Percentiles rank a stretch among this genome's conserved stretches.
Conservation (phyloP, 2,888 invertebrate species). For the Acrocera orbiculus region DNA sequence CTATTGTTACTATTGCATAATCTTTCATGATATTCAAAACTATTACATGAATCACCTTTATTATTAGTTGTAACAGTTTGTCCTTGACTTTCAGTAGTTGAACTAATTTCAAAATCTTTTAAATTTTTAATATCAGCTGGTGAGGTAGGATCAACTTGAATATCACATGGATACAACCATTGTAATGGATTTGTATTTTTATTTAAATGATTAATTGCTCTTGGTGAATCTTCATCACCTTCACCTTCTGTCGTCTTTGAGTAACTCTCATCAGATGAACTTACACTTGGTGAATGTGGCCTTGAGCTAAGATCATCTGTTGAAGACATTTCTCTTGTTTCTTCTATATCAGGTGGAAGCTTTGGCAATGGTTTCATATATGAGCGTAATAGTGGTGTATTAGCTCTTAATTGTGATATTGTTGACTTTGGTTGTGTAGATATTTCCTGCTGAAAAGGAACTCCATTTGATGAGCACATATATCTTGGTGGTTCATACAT, state of each 20-base stretch:
- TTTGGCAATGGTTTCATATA: slow-evolving; percentile 42
- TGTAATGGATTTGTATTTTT: slow-evolving; percentile 33
- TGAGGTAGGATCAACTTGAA: slow-evolving; percentile 35
- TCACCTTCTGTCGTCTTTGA: slow-evolving; percentile 62
- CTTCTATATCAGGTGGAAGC: slow-evolving; percentile 34
- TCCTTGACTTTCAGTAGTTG: slow-evolving; percentile 34
- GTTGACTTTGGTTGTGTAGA: slow-evolving; percentile 14
- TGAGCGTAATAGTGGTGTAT: slow-evolving; percentile 25
- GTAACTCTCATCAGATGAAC: slow-evolving; percentile 72
- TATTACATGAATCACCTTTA: slow-evolving; percentile 43
- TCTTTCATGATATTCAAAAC: slow-evolving; percentile 42
- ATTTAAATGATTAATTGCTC: slow-evolving; percentile 18
- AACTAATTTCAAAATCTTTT: slow-evolving; percentile 30
- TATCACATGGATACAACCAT: slow-evolving; percentile 44
- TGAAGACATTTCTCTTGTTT: slow-evolving; percentile 40
- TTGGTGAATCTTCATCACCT: slow-evolving; percentile 28
- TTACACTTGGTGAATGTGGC: slow-evolving; percentile 64
- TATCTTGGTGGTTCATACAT: slow-evolving; percentile 32
- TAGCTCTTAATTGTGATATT: slow-evolving; percentile 17
- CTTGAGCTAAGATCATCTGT: slow-evolving; percentile 68
- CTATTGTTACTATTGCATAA: slow-evolving; percentile 14
- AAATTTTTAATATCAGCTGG: slow-evolving; percentile 27
- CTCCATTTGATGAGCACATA: slow-evolving; percentile 26
- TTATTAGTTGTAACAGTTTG: slow-evolving; percentile 41
- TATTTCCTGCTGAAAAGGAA: slow-evolving; percentile 25